Evolutionary conservation across 2,888 invertebrate species (phyloP), one percentile per base, ranked within the genome.

Genomic region (Agapetus fuscipes): DNA sequence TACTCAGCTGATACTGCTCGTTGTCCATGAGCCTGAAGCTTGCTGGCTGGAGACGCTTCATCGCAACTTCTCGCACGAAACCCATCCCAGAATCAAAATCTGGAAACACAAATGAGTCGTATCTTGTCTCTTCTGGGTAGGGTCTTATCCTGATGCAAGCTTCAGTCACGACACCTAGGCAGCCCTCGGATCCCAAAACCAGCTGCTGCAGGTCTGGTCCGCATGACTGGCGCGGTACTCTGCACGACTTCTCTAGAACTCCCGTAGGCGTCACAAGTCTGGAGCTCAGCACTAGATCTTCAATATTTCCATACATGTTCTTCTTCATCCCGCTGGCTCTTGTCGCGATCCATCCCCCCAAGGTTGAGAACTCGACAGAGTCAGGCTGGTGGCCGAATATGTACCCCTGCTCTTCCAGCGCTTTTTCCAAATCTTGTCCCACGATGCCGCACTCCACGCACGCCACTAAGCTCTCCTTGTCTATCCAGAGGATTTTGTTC

Each of bases 311-410:
- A 52, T 97, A 98, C 0, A 85, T 80, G 59, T 98, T 98, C 62
- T 97, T 98, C 71, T 97, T 98, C 97, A 97, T 97, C 35, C 98
- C 97, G 12, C 91, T 91, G 0, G 95, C 95, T 34, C 94, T 66
- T 0, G 95, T 95, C 2, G 94, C 91, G 28, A 95, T 89, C 97
- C 98, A 98, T 12, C 97, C 97, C 3, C 97, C 97, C 2, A 98
- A 72, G 10, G 89, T 87, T 2, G 89, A 89, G 66, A 98, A 98
- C 64, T 98, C 97, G 61, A 90, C 91, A 2, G 95, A 96, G 58
- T 98, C 98, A 0, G 98, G 98, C 58, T 98, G 97, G 59, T 98
- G 95, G 0, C 98, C 98, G 2, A 87, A 82, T 0, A 94, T 95
- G 54, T 77, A 81, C 0, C 90, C 91, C 16, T 79, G 69, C 11